Conservation (phyloP, 2,888 invertebrate genomes). For the Drosophila meridiana region DNA sequence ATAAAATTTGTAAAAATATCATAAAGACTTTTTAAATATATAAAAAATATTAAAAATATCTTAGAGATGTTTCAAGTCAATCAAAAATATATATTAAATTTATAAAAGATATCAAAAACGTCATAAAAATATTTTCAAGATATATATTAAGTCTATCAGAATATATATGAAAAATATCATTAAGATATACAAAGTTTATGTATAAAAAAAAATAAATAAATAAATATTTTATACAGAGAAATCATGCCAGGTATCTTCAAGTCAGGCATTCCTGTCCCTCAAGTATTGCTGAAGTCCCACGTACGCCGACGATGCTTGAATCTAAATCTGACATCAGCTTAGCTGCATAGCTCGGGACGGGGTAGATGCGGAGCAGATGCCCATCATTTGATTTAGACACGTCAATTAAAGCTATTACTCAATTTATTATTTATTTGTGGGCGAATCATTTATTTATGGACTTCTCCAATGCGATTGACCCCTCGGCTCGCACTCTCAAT, state of each 20-base stretch:
- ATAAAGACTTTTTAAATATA: neutral
- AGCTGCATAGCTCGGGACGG: neutral
- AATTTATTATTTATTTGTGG: constrained; percentile 72
- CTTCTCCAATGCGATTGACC: constrained; percentile 34
- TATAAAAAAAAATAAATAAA: neutral
- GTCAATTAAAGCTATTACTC: constrained; percentile 76
- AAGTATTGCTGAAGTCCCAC: constrained; percentile 34
- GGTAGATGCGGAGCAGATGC: neutral
- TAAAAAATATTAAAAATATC: neutral
- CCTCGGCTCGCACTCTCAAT: neutral
- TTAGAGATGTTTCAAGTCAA: no score
- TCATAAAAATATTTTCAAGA: no score
- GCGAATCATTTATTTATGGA: constrained; percentile 64
- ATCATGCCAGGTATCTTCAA: neutral
- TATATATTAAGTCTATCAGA: neutral
- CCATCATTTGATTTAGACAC: constrained; percentile 50
- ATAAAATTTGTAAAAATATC: neutral
- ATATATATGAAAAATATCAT: neutral
- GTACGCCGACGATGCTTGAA: constrained; percentile 52
- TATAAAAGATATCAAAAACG: neutral
- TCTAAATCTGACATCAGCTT: constrained; percentile 17
- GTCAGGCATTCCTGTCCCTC: neutral
- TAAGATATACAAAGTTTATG: neutral
- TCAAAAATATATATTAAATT: neutral
- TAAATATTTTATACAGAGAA: neutral